Evolutionary conservation across 2,888 invertebrate genomes (phyloP).

Genomic region (Nephrotoma flavescens): DNA sequence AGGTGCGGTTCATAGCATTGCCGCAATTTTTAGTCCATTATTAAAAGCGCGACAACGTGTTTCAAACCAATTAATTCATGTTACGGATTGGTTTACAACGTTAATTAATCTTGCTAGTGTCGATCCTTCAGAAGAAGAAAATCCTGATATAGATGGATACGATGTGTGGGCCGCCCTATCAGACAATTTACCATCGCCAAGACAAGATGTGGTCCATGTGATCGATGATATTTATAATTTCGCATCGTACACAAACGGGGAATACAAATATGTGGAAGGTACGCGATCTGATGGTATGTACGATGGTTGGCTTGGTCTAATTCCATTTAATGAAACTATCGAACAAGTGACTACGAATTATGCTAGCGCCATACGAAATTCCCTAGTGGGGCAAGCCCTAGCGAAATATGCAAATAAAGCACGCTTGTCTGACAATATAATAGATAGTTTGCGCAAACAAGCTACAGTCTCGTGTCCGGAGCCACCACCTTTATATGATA

Average conservation of each 20-base stretch:
- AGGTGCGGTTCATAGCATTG: conserved; percentile 65
- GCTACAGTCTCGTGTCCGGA: conserved; percentile 19
- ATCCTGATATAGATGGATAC: conserved; percentile 43
- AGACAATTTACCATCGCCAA: conserved; percentile 28
- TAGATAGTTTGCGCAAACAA: conserved; percentile 17
- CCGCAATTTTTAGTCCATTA: conserved; percentile 58
- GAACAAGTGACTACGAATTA: conserved; percentile 18
- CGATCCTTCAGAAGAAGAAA: conserved; percentile 10
- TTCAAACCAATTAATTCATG: conserved; percentile 52
- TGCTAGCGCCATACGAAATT: conserved; percentile 17
- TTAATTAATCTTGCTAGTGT: conserved; percentile 30
- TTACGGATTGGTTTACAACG: conserved; percentile 76
- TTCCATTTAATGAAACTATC: conserved; percentile 18
- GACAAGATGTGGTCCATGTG: conserved; percentile 52
- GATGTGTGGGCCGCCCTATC: conserved; percentile 53
- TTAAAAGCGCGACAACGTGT: conserved; percentile 38
- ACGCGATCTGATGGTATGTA: conserved; percentile 19
- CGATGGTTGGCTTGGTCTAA: conserved; percentile 18
- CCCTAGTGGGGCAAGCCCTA: conserved; percentile 17
- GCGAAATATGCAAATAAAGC: conserved; percentile 9
- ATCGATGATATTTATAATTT: conserved; percentile 45
- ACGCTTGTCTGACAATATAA: conserved; percentile 9
- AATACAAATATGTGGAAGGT: conserved; percentile 26
- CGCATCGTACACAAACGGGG: conserved; percentile 18
- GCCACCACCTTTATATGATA: neutral